A percentile compares a stretch with the other conserved stretches of the same genome.
phyloP scores from a whole-genome alignment of 53 echinoderm and acorn worm species.

The Hippasteria phrygiana region DNA sequence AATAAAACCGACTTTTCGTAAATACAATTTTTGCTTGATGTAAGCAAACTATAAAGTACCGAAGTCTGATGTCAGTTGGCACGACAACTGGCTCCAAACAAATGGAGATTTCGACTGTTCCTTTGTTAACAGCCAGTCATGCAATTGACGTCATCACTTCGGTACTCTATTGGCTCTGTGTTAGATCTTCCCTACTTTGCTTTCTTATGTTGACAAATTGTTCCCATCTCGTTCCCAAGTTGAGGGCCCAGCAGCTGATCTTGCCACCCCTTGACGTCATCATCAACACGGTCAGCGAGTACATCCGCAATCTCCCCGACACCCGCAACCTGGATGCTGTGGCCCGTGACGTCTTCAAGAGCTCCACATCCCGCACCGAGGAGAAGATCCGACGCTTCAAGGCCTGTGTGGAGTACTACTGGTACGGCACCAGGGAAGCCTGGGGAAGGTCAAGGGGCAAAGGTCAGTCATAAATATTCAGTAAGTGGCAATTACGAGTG shows the following conservation, averaged over 20 bases:
- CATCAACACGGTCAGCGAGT: conserved; percentile 79
- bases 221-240: conserved; percentile 27
- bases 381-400: conserved; percentile 92
- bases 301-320: conserved; percentile 82
- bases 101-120: no score
- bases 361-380: conserved; percentile 75
- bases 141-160: no score
- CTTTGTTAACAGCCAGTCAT: no score
- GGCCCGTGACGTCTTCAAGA: conserved; percentile 88
- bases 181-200: no score
- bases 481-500: no score
- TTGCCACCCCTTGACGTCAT: conserved; percentile 94
- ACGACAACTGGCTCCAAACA: no score
- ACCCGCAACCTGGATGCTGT: conserved; percentile 91
- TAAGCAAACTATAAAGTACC: no score
- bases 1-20: no score
- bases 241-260: conserved; percentile 82
- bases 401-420: conserved; percentile 96
- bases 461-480: conserved; percentile 69
- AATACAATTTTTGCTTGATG: no score
- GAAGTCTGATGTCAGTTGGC: no score
- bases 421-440: conserved; percentile 87
- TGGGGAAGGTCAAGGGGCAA: conserved; percentile 92
- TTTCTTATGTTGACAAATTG: no score
- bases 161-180: no score